A percentile compares a stretch with the other conserved stretches of the same genome.
Conservation (phyloP, 1,140 invertebrate species). For the Anagrus nilaparvatae region DNA sequence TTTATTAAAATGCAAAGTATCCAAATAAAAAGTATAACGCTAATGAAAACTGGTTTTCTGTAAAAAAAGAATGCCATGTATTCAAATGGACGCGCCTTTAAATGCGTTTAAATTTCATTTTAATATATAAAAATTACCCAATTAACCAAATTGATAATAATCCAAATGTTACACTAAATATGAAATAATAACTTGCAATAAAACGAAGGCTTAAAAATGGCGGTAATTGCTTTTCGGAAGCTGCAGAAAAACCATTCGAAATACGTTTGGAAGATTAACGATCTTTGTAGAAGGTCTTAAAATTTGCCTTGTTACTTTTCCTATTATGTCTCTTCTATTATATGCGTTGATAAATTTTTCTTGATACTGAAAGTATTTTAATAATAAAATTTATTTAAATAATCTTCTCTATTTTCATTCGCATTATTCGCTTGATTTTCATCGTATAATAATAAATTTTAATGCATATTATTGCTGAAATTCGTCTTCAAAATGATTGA, state of each 20-base stretch:
- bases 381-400: background rate
- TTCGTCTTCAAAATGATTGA: too few species aligned
- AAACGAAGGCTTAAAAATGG: conserved; percentile 60
- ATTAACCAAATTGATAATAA: conserved; percentile 26
- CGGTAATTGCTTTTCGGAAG: conserved; percentile 46
- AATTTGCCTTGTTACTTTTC: conserved; percentile 52
- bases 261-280: conserved; percentile 49
- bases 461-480: too few species aligned
- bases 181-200: conserved; percentile 53
- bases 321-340: conserved; percentile 49
- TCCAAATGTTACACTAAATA: conserved; percentile 32
- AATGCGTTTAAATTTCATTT: background rate
- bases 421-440: too few species aligned
- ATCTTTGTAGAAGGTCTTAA: conserved; percentile 52
- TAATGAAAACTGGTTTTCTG: conserved; percentile 22
- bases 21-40: conserved; percentile 24
- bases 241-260: conserved; percentile 42
- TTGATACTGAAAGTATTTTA: conserved; percentile 52
- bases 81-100: conserved; percentile 1
- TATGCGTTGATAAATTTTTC: conserved; percentile 51
- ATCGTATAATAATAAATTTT: too few species aligned
- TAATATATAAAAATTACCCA: conserved; percentile 23
- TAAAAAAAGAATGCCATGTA: conserved; percentile 21
- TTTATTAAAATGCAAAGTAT: conserved; percentile 26
- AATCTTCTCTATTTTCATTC: conserved; percentile 9